These are phyloP conservation scores for Delphinapterus leucas DNA, from an alignment of 2,113 vertebrate species.

Conservation along the genomic window DNA sequence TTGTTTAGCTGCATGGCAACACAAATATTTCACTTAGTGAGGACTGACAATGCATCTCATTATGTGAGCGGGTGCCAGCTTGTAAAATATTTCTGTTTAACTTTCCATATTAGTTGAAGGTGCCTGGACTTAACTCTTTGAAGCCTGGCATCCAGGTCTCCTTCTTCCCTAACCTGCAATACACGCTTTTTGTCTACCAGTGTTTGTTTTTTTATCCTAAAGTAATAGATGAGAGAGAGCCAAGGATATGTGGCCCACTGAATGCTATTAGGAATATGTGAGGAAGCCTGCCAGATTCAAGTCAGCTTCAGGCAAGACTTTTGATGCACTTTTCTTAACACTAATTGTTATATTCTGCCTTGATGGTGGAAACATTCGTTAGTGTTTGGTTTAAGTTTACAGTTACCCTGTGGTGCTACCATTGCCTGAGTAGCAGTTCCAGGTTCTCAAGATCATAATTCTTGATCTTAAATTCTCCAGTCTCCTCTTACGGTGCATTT, in stretches of 20 bases:
- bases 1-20: slow-evolving; percentile 82
- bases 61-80: slow-evolving; percentile 68
- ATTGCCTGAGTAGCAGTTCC: neutral
- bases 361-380: slow-evolving; percentile 3
- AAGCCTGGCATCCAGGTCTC: neutral
- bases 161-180: neutral
- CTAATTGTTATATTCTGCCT: slow-evolving; percentile 10
- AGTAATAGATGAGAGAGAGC: slow-evolving; percentile 27
- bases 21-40: slow-evolving; percentile 82
- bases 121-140: slow-evolving; percentile 67
- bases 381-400: slow-evolving; percentile 39
- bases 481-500: neutral
- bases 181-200: neutral
- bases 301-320: neutral
- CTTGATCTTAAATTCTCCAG: neutral
- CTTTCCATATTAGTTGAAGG: slow-evolving; percentile 63
- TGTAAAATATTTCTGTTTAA: slow-evolving; percentile 71
- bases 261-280: slow-evolving; percentile 47
- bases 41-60: slow-evolving; percentile 78
- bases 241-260: neutral
- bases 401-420: neutral
- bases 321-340: slow-evolving; percentile 21
- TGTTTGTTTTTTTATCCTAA: neutral
- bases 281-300: slow-evolving; percentile 41
- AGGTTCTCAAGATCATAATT: slow-evolving; percentile 7